Percentiles rank a stretch among this genome's conserved stretches.
Conservation (phyloP, 2,888 invertebrate species). For the Copidosoma aretas region DNA sequence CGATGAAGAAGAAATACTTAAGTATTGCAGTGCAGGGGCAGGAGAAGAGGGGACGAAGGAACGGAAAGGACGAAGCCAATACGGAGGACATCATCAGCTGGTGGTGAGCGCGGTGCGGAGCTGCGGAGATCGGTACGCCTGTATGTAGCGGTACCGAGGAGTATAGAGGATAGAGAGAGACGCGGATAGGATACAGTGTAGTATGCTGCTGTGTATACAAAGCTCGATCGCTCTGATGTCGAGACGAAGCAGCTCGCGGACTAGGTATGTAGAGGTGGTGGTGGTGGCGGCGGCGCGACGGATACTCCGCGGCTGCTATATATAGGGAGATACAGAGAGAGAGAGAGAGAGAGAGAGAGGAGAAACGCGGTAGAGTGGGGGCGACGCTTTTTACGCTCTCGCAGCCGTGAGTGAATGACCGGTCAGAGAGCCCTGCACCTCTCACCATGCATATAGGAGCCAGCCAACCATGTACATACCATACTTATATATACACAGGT, state of each 20-base stretch:
- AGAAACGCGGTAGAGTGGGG: slow-evolving; percentile 16
- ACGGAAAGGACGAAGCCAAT: background rate
- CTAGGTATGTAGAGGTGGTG: too few relatives aligned
- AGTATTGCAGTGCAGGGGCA: too few relatives aligned
- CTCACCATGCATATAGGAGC: slow-evolving; percentile 46
- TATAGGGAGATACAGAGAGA: too few relatives aligned
- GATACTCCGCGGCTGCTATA: too few relatives aligned
- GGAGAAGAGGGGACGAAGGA: background rate
- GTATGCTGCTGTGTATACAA: too few relatives aligned
- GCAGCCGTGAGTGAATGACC: slow-evolving; percentile 54
- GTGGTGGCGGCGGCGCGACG: too few relatives aligned
- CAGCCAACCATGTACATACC: too few relatives aligned
- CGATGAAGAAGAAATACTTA: too few relatives aligned
- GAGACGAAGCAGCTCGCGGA: too few relatives aligned
- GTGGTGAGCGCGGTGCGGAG: background rate
- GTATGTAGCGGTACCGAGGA: background rate
- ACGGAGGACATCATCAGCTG: too few relatives aligned
- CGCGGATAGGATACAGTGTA: background rate
- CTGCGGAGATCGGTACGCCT: background rate
- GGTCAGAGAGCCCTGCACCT: slow-evolving; percentile 57
- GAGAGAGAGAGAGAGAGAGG: background rate
- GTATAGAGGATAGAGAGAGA: background rate
- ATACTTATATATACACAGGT: too few relatives aligned
- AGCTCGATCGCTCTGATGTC: too few relatives aligned
- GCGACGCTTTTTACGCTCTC: slow-evolving; percentile 49